Evolutionary conservation across 2,797 vertebrate genomes (phyloP).

Genomic region (Bufotes viridis): DNA sequence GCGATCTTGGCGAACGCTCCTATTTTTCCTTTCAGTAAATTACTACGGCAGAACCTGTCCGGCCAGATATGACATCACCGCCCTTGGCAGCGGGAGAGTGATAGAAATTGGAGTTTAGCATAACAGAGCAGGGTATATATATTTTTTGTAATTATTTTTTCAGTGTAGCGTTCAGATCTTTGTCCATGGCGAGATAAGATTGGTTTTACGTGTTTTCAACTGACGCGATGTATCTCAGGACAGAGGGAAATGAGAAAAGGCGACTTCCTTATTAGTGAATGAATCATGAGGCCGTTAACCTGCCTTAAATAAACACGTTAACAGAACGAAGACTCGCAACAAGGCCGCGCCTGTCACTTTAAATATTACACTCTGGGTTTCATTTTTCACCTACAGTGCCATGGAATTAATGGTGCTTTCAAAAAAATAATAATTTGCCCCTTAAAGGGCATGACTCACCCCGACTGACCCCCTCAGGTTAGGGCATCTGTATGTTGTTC

Average conservation of each 20-base stretch:
- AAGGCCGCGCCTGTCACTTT: background rate
- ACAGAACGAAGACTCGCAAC: background rate
- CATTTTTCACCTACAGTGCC: no score
- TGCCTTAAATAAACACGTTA: background rate
- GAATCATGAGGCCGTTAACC: background rate
- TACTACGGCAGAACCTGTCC: constrained; percentile 14
- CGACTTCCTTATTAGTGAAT: background rate
- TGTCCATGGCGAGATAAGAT: background rate
- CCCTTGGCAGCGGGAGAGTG: background rate
- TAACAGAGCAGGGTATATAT: background rate
- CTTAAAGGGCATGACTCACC: background rate
- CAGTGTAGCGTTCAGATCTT: background rate
- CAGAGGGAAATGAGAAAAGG: background rate
- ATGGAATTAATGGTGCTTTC: no score
- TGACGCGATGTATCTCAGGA: background rate
- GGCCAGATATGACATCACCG: background rate
- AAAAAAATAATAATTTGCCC: background rate
- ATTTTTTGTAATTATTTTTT: background rate
- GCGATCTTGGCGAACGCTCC: constrained; percentile 5
- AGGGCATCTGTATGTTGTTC: background rate
- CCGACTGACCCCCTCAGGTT: background rate
- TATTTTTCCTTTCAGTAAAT: background rate
- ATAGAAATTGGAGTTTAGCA: background rate
- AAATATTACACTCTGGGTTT: background rate
- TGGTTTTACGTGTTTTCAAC: background rate